Conservation (phyloP, 2,888 invertebrate genomes). For the Beris morrisii region DNA sequence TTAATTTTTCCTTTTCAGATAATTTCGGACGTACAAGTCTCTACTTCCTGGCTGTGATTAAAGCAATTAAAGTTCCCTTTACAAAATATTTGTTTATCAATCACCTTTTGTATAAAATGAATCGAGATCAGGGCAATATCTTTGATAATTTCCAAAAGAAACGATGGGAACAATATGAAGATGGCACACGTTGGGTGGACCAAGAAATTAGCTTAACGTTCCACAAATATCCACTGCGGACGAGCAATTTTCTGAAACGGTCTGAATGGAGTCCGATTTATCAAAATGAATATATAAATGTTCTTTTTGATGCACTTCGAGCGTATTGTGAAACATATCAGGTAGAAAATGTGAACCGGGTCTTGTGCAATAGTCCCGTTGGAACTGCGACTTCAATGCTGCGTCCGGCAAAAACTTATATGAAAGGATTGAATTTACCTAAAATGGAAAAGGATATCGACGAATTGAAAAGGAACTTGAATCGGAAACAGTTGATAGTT, state of each 20-base stretch:
- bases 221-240: conserved; percentile 24
- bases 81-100: conserved; percentile 50
- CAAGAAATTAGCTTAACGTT: not conserved
- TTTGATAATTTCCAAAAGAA: conserved; percentile 46
- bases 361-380: conserved; percentile 34
- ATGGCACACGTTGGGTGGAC: not conserved
- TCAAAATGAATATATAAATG: conserved; percentile 48
- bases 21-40: conserved; percentile 39
- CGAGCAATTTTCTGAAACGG: conserved; percentile 38
- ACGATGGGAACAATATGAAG: conserved; percentile 48
- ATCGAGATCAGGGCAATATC: conserved; percentile 40
- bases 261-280: conserved; percentile 34
- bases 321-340: conserved; percentile 48
- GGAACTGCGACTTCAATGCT: conserved; percentile 7
- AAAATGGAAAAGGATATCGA: conserved; percentile 43
- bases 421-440: conserved; percentile 37
- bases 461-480: conserved; percentile 40
- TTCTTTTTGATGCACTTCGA: conserved; percentile 46
- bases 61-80: conserved; percentile 46
- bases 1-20: not conserved
- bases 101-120: conserved; percentile 44
- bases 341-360: conserved; percentile 41
- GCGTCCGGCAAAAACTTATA: not conserved
- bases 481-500: conserved; percentile 43
- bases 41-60: conserved; percentile 46